Percentiles rank a stretch among this genome's conserved stretches.
These are phyloP conservation scores for Poicephalus gulielmi DNA, from an alignment of 2,113 vertebrate species.

Conservation along the genomic window DNA sequence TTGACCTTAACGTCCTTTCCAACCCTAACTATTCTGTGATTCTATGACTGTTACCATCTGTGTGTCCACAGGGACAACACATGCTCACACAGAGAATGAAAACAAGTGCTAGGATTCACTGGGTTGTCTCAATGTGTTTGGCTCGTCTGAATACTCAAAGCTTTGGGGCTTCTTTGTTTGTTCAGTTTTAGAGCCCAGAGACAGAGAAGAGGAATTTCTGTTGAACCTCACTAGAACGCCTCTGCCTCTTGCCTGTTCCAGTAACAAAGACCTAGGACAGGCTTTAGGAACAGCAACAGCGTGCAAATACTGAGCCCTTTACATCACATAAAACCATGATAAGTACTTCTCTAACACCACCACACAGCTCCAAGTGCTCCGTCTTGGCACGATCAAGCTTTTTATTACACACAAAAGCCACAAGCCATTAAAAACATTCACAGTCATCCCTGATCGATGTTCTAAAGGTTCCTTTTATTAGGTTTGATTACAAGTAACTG, in stretches of 20 bases:
- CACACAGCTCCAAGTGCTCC: background rate
- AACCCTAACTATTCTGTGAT: too few species aligned
- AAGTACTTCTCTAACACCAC: background rate
- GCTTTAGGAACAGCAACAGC: background rate
- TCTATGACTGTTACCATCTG: background rate
- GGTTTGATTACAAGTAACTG: background rate
- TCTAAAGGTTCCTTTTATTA: background rate
- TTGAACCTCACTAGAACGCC: background rate
- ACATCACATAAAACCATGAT: fast-evolving
- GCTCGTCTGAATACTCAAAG: background rate
- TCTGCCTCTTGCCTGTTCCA: background rate
- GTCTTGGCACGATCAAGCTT: background rate
- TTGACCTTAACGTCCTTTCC: too few species aligned
- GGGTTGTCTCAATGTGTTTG: background rate
- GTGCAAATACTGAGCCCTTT: background rate
- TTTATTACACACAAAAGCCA: background rate
- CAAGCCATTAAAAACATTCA: background rate
- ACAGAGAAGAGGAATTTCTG: background rate
- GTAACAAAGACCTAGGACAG: fast-evolving
- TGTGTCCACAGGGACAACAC: fast-evolving
- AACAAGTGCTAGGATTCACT: background rate
- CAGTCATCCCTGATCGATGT: fast-evolving
- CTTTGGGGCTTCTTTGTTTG: background rate
- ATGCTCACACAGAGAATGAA: background rate
- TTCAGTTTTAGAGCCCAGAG: background rate